phyloP scores from a whole-genome alignment of 1,140 invertebrate genomes.

The Polyergus mexicanus region DNA sequence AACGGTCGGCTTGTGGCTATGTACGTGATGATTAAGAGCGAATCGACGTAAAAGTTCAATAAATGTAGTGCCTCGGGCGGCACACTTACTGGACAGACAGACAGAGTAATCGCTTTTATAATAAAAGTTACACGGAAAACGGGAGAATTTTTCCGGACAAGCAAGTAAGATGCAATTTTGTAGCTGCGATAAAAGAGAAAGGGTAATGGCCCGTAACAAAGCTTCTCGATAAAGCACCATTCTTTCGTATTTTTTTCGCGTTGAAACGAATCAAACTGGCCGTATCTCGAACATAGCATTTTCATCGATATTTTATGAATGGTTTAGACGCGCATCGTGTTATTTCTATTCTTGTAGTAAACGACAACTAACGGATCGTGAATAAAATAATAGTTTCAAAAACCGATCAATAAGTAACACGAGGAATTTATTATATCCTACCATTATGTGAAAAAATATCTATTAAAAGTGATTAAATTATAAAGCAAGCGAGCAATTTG shows the following conservation, averaged over 20 bases:
- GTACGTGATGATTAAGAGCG: conserved; percentile 5
- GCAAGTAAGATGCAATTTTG: conserved; percentile 34
- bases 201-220: conserved; percentile 67
- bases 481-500: not conserved
- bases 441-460: conserved; percentile 29
- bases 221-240: conserved; percentile 65
- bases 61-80: conserved; percentile 1
- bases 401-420: conserved; percentile 33
- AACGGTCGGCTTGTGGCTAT: not conserved
- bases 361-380: conserved; percentile 1
- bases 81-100: not conserved
- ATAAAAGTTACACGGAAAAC: conserved; percentile 26
- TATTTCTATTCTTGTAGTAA: not conserved
- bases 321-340: conserved; percentile 27
- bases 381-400: conserved; percentile 51
- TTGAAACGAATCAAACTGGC: not conserved
- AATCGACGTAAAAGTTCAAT: conserved; percentile 35
- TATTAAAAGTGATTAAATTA: conserved; percentile 42
- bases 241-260: conserved; percentile 41
- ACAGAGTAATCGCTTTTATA: conserved; percentile 42
- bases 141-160: conserved; percentile 18
- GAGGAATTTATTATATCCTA: conserved; percentile 43
- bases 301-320: conserved; percentile 68
- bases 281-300: conserved; percentile 46
- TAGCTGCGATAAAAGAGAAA: conserved; percentile 41